Percentiles rank a stretch among this genome's conserved stretches.
Conservation (phyloP, 2,113 vertebrate species). For the Gymnobelideus leadbeateri region DNA sequence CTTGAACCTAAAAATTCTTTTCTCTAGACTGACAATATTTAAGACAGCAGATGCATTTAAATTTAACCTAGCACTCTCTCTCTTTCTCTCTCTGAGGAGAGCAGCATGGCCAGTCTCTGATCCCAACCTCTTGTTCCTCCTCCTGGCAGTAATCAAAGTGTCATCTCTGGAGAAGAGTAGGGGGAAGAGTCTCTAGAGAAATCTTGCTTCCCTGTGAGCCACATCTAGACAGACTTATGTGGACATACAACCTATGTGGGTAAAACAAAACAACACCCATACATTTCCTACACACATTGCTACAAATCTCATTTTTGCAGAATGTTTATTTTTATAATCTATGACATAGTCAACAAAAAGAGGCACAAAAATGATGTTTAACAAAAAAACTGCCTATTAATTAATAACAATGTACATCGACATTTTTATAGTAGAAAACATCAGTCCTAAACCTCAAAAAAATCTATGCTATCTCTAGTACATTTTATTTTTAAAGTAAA, state of each 20-base stretch:
- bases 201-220: not conserved
- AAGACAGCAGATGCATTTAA: not conserved
- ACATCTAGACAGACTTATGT: not conserved
- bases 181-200: too few relatives aligned
- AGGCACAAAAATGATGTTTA: too few relatives aligned
- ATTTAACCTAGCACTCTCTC: not conserved
- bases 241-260: not conserved
- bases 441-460: slow-evolving; percentile 4
- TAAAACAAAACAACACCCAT: not conserved
- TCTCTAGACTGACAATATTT: not conserved
- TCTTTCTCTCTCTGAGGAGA: not conserved
- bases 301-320: slow-evolving; percentile 38
- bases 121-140: not conserved
- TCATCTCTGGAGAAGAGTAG: not conserved
- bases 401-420: not conserved
- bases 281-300: not conserved
- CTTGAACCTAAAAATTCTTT: not conserved
- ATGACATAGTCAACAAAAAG: slow-evolving; percentile 28
- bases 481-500: slow-evolving; percentile 45
- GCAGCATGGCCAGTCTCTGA: not conserved
- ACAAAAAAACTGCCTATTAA: too few relatives aligned
- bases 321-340: slow-evolving; percentile 25
- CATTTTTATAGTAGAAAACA: slow-evolving; percentile 29
- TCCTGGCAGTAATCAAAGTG: not conserved
- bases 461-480: not conserved